Evolutionary conservation across 2,797 vertebrate species (phyloP).

Genomic region (Myotis findleyi): DNA sequence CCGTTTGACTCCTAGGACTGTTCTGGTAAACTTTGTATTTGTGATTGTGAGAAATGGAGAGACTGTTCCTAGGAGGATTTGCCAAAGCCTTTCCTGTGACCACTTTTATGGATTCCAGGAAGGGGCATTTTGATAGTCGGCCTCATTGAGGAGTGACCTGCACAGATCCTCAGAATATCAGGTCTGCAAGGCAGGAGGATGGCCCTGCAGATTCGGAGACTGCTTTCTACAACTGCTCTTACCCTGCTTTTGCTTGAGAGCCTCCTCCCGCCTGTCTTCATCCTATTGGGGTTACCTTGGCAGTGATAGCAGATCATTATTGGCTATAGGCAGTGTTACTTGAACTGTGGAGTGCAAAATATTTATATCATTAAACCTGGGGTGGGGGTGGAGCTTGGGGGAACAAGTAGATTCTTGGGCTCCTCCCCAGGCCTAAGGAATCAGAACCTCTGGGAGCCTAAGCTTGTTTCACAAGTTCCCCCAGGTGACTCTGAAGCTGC

Average conservation of each 20-base stretch:
- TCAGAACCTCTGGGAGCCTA: not conserved
- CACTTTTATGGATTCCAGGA: not conserved
- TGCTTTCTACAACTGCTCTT: not conserved
- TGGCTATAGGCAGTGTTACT: not conserved
- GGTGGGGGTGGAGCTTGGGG: too few species aligned
- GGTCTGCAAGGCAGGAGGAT: not conserved
- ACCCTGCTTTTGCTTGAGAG: not conserved
- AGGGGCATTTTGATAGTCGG: not conserved
- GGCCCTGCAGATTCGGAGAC: not conserved
- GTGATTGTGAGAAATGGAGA: not conserved
- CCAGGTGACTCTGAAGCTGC: not conserved
- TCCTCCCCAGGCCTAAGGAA: not conserved
- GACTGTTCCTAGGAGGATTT: not conserved
- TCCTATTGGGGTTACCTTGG: not conserved
- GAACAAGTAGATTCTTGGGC: not conserved
- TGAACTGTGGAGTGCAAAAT: not conserved
- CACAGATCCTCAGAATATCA: not conserved
- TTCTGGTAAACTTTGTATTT: not conserved
- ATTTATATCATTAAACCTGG: not conserved
- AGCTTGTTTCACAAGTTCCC: not conserved
- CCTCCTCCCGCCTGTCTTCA: not conserved
- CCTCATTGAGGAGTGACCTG: too few species aligned
- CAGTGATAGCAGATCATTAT: too few species aligned
- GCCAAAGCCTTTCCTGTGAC: not conserved
- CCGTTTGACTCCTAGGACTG: not conserved